Conservation (phyloP, 2,113 vertebrate genomes). For the Petrocephalus zakoni region DNA sequence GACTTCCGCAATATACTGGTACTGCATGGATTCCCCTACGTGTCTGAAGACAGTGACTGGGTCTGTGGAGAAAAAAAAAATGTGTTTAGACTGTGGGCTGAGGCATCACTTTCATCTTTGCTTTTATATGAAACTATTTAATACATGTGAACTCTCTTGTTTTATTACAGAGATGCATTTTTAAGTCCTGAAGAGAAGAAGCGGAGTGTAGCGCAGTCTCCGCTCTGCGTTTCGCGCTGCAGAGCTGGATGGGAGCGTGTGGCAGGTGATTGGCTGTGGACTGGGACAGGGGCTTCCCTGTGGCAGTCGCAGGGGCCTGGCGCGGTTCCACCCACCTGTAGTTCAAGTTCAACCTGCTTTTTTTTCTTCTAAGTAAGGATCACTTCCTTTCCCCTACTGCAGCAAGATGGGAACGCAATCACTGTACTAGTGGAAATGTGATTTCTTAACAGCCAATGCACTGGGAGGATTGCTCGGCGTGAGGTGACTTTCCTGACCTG, state of each 20-base stretch:
- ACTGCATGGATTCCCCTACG: conserved; percentile 55
- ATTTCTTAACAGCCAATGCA: background rate
- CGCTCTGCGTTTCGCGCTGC: conserved; percentile 38
- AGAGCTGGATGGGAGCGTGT: conserved; percentile 12
- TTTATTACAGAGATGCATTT: conserved; percentile 43
- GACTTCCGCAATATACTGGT: conserved; percentile 44
- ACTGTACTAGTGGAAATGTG: conserved; percentile 18
- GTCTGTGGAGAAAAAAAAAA: background rate
- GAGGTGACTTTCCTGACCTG: background rate
- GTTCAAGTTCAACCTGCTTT: background rate
- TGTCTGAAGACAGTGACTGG: conserved; percentile 27
- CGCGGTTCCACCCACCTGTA: background rate
- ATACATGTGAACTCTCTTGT: conserved; percentile 46
- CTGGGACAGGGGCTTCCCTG: background rate
- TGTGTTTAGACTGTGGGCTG: conserved; percentile 19
- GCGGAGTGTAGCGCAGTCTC: background rate
- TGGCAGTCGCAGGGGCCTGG: background rate
- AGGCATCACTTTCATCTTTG: conserved; percentile 36
- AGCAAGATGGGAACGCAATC: background rate
- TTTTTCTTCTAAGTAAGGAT: background rate
- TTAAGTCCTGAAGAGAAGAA: conserved; percentile 28
- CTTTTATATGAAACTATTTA: conserved; percentile 64
- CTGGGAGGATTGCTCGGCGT: background rate
- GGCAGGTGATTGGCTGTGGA: conserved; percentile 20
- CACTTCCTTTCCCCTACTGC: background rate